Percentiles rank a stretch among this genome's conserved stretches.
phyloP scores from a whole-genome alignment of 2,797 vertebrate genomes.

The Anguilla pacifica region DNA sequence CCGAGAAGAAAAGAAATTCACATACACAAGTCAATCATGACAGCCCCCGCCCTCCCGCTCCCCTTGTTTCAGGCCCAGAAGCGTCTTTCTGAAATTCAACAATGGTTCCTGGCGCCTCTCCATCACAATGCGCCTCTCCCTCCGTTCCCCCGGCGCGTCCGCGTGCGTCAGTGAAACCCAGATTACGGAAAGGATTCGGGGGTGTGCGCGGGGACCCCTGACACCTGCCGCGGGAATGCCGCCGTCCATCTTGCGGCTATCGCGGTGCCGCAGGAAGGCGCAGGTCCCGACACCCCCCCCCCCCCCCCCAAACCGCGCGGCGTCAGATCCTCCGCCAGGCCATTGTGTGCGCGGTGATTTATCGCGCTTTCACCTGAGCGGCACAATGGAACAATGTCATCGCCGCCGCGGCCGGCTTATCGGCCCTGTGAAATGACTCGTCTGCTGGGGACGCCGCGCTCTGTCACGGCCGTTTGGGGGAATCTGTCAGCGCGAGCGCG shows the following conservation, averaged over 20 bases:
- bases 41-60: constrained; percentile 37
- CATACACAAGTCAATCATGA: constrained; percentile 62
- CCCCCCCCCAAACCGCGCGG: constrained; percentile 23
- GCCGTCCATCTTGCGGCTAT: background rate
- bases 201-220: background rate
- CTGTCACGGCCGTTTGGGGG: constrained; percentile 57
- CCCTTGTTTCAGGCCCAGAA: background rate
- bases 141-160: background rate
- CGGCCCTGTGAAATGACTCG: constrained; percentile 71
- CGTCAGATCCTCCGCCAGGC: constrained; percentile 61
- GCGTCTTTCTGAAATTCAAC: constrained; percentile 17
- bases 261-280: background rate
- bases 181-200: constrained; percentile 16
- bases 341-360: constrained; percentile 64
- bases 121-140: constrained; percentile 30
- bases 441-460: constrained; percentile 66
- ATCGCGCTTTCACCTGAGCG: constrained; percentile 50
- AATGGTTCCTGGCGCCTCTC: constrained; percentile 8
- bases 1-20: constrained; percentile 66
- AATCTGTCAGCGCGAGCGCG: constrained; percentile 56
- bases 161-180: background rate
- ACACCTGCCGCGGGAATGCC: constrained; percentile 23
- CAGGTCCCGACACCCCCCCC: background rate
- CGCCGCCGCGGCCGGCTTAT: constrained; percentile 67
- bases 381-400: constrained; percentile 61